Percentiles rank a stretch among this genome's conserved stretches.
These are phyloP conservation scores for Macrosiphum euphorbiae DNA, from an alignment of 2,888 invertebrate species.

Conservation along the genomic window DNA sequence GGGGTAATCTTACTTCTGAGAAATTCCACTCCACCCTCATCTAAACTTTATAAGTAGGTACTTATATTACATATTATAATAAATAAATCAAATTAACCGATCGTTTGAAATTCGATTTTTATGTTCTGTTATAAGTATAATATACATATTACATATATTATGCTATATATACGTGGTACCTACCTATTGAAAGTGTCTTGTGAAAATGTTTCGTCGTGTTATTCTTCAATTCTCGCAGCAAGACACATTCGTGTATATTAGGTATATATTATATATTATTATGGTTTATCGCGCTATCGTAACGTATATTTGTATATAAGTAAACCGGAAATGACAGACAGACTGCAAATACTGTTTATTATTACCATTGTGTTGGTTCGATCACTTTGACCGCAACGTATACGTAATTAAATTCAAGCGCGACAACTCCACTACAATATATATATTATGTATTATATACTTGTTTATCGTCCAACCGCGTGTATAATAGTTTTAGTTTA, in stretches of 20 bases:
- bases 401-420: constrained; percentile 9
- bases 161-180: too few species aligned
- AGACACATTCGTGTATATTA: background rate
- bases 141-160: background rate
- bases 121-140: background rate
- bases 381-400: background rate
- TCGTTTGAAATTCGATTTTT: background rate
- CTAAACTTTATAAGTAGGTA: background rate
- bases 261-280: too few species aligned
- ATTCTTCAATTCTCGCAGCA: background rate
- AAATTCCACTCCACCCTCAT: background rate
- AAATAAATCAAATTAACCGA: background rate
- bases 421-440: background rate
- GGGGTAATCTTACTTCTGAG: background rate
- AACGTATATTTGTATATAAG: background rate
- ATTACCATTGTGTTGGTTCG: background rate
- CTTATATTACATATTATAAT: background rate
- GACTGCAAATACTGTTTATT: background rate
- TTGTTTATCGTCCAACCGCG: background rate
- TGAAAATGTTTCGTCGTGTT: background rate
- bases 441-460: background rate
- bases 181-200: background rate
- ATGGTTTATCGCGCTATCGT: too few species aligned
- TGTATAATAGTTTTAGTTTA: constrained; percentile 9
- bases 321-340: background rate